Conservation (phyloP, 1,140 invertebrate species). For the Anoplophora glabripennis region DNA sequence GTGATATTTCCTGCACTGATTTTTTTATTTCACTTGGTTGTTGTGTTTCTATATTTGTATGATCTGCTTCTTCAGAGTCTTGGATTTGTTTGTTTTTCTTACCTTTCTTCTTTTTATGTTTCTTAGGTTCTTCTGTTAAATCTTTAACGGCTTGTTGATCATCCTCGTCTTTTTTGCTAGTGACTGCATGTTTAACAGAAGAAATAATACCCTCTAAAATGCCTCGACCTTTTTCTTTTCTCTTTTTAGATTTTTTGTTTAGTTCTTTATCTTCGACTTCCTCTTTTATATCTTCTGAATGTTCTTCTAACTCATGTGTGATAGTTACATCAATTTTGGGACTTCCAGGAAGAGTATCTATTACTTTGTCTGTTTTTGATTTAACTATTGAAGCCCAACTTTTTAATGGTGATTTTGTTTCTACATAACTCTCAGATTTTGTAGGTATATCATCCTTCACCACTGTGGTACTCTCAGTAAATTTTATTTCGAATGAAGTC, state of each 20-base stretch:
- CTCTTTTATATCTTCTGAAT: slow-evolving; percentile 2
- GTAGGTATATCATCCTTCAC: neutral
- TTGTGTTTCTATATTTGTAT: neutral
- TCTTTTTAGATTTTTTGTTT: slow-evolving; percentile 28
- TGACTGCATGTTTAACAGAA: slow-evolving; percentile 38
- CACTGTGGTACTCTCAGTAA: neutral
- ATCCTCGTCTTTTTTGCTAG: slow-evolving; percentile 23
- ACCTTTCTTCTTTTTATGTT: slow-evolving; percentile 14
- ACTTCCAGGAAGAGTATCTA: too few relatives aligned
- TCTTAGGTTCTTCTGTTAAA: slow-evolving; percentile 3
- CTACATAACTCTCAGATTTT: slow-evolving; percentile 16
- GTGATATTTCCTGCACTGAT: neutral
- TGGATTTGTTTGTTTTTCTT: slow-evolving; percentile 4
- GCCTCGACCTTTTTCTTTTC: slow-evolving; percentile 26
- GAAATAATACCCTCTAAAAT: slow-evolving; percentile 35
- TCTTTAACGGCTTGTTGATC: neutral
- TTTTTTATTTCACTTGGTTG: slow-evolving; percentile 1
- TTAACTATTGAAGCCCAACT: slow-evolving; percentile 29
- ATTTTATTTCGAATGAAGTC: neutral
- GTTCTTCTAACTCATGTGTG: neutral
- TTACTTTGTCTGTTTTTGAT: neutral
- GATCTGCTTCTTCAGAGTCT: neutral
- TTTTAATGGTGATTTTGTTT: slow-evolving; percentile 17
- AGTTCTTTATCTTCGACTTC: slow-evolving; percentile 10
- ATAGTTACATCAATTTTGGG: slow-evolving; percentile 5